Base-by-base conservation (phyloP, 2,888 invertebrate genomes). In the Nebria brevicollis region DNA sequence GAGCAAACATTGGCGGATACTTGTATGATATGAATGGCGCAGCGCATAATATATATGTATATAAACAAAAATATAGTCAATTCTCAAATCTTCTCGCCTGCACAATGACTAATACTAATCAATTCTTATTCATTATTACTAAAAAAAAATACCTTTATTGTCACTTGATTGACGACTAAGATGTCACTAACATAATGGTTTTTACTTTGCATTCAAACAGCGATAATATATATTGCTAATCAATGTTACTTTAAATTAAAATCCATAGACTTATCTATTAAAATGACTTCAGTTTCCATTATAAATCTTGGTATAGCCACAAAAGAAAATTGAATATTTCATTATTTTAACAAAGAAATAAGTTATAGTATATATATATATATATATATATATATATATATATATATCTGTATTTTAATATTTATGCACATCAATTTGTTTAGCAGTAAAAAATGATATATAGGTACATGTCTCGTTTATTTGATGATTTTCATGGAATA, bases 141-240 rank as follows among this genome's bases (percentile, higher is more conserved):
- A 54, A 54, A 54, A 11, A 43, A 43, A 43, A 43, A 10, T 1
- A 43, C 6, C 10, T 8, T 8, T 11, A 54, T 54, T 34, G 34
- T 5, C 54, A 54, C 54, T 54, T 54, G 8, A 54, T 54, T 76
- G 76, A 76, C 76, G 65, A 75, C 43, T 75, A 75, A 43, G 68
- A 70, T 77, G 77, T 77, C 77, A 68, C 77, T 70, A 54, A 54
- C 54, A 7, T 54, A 7, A 75, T 65, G 10, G 7, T 2, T 10
- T 68, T 68, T 68, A 13, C 20, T 68, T 34, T 5, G 34, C 34
- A 34, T 68, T 68, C 26, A 25, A 80, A 54, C 2, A 34, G 34
- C 34, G 1, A 34, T 34, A 34, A 34, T 34, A 34, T 34, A 34
- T 34, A 4, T 34, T 34, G 5, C 5, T 34, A 34, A 34, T 34